Percentiles rank a stretch among this genome's conserved stretches.
These are phyloP conservation scores for Meta bourneti DNA, from an alignment of 2,888 invertebrate species.

Conservation along the genomic window DNA sequence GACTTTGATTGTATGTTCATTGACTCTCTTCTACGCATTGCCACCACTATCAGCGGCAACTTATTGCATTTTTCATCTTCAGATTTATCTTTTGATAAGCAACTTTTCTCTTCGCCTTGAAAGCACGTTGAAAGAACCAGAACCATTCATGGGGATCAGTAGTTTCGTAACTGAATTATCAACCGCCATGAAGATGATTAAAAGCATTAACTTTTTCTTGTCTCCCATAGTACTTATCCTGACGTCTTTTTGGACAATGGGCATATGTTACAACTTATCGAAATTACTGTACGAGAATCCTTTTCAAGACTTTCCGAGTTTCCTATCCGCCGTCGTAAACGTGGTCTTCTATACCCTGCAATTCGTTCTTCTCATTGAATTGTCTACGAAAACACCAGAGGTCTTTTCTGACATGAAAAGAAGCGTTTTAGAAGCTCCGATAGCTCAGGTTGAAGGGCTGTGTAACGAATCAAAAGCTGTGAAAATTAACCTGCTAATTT, in stretches of 20 bases:
- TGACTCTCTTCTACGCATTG: background rate
- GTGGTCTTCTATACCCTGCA: background rate
- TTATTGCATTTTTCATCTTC: background rate
- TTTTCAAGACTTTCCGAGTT: background rate
- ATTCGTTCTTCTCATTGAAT: background rate
- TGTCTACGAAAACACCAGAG: background rate
- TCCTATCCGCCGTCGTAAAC: background rate
- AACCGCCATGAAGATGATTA: background rate
- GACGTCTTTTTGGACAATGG: background rate
- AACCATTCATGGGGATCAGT: background rate
- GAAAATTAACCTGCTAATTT: background rate
- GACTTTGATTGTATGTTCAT: background rate
- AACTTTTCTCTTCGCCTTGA: background rate
- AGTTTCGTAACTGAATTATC: background rate
- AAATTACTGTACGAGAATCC: background rate
- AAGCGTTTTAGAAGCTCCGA: background rate
- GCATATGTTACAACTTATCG: constrained; percentile 21
- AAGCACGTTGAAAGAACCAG: background rate
- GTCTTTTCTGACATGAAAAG: background rate
- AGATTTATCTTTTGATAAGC: background rate
- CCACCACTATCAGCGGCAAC: background rate
- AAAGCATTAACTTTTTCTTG: background rate
- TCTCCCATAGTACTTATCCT: background rate
- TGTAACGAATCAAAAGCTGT: background rate
- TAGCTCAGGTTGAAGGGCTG: background rate